Conservation (phyloP, 2,888 invertebrate genomes). For the Athalia rosae region DNA sequence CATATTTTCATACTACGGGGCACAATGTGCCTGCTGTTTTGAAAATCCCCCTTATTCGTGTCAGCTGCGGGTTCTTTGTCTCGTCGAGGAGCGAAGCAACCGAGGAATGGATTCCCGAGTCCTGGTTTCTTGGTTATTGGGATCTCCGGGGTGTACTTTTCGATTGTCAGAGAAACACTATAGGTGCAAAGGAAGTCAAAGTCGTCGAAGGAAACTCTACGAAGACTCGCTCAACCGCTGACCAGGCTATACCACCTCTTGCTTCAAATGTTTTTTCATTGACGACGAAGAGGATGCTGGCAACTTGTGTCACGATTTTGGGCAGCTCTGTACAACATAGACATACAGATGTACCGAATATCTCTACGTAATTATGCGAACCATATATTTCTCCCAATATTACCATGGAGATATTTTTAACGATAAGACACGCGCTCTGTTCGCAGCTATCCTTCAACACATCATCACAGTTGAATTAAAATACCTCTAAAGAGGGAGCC, state of each 20-base stretch:
- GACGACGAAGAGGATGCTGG: not conserved
- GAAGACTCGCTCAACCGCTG: not conserved
- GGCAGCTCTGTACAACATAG: not conserved
- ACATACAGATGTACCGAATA: not conserved
- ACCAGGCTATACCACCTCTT: not conserved
- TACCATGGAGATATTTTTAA: not conserved
- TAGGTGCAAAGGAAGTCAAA: not conserved
- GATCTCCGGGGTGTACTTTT: too few relatives aligned
- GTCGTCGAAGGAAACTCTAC: not conserved
- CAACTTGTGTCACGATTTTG: constrained; percentile 5
- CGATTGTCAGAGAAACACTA: too few relatives aligned
- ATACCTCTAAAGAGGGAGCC: constrained; percentile 22
- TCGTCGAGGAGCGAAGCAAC: not conserved
- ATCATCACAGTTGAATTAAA: constrained; percentile 10
- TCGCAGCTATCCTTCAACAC: constrained; percentile 10
- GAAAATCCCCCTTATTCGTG: not conserved
- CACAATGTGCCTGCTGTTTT: constrained; percentile 3
- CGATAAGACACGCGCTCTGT: constrained; percentile 4
- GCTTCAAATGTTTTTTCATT: not conserved
- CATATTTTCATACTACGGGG: constrained; percentile 79
- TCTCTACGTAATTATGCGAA: not conserved
- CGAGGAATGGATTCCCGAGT: too few relatives aligned
- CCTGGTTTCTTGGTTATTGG: too few relatives aligned
- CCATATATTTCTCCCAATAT: not conserved
- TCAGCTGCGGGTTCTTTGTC: constrained; percentile 36